Percentiles rank a stretch among this genome's conserved stretches.
Conservation (phyloP, 2,888 invertebrate genomes). For the Thymelicus sylvestris region DNA sequence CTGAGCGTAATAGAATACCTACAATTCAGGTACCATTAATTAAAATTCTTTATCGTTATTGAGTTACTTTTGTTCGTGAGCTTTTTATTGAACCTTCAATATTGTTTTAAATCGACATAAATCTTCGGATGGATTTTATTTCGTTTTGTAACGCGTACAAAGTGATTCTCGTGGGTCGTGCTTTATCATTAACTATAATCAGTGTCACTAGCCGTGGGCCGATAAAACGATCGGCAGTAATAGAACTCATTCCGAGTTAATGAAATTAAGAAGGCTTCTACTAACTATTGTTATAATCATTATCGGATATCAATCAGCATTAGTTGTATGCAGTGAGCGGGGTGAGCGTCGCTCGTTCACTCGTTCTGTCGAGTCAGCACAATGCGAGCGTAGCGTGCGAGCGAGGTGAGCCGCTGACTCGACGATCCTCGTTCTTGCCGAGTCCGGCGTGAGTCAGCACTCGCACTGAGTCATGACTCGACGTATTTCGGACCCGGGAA, state of each 20-base stretch:
- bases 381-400: constrained; percentile 53
- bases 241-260: constrained; percentile 35
- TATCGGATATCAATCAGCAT: constrained; percentile 71
- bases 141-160: constrained; percentile 10
- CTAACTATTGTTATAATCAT: constrained; percentile 52
- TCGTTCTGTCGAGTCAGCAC: constrained; percentile 66
- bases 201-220: constrained; percentile 8
- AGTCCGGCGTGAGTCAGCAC: constrained; percentile 71
- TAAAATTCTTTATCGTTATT: constrained; percentile 16
- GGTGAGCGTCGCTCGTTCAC: constrained; percentile 35
- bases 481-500: constrained; percentile 62
- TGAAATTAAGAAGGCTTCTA: constrained; percentile 44
- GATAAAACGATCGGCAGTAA: constrained; percentile 14
- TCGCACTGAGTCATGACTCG: constrained; percentile 68
- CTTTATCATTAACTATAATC: constrained; percentile 18
- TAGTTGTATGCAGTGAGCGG: constrained; percentile 61
- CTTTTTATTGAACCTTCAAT: constrained; percentile 18
- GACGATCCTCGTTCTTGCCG: constrained; percentile 56
- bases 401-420: constrained; percentile 64
- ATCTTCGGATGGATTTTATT: constrained; percentile 9
- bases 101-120: constrained; percentile 16
- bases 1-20: constrained; percentile 15
- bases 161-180: constrained; percentile 20
- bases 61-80: neutral
- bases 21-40: constrained; percentile 10